Conservation (phyloP, 2,888 invertebrate species). For the Lacanobia oleracea region DNA sequence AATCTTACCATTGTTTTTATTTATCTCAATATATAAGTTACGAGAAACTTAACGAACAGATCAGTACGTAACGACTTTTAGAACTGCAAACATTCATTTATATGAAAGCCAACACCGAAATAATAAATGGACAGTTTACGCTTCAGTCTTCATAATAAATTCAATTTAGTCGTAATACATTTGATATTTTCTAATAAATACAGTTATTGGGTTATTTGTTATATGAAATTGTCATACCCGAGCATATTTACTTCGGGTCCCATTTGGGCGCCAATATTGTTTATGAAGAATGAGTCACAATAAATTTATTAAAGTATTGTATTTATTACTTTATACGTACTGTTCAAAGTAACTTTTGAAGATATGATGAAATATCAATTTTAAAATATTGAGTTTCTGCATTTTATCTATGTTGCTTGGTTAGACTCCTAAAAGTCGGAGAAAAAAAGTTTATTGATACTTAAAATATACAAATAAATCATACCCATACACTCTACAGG, state of each 20-base stretch:
- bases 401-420: not conserved
- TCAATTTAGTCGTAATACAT: not conserved
- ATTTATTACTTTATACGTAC: constrained; percentile 6
- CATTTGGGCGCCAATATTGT: constrained; percentile 39
- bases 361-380: constrained; percentile 11
- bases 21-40: not conserved
- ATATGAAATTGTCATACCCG: not conserved
- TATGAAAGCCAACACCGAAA: not conserved
- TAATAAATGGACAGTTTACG: constrained; percentile 10
- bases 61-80: not conserved
- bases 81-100: not conserved
- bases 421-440: not conserved
- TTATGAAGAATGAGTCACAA: constrained; percentile 5
- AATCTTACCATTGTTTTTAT: too few relatives aligned
- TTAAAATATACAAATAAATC: too few relatives aligned
- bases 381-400: constrained; percentile 1
- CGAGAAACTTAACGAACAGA: too few relatives aligned
- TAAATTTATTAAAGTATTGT: not conserved
- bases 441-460: too few relatives aligned
- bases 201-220: constrained; percentile 7
- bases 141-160: constrained; percentile 9
- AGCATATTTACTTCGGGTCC: constrained; percentile 19
- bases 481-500: not conserved
- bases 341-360: not conserved
- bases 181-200: constrained; percentile 20